These are phyloP conservation scores for Malurus elegans DNA, from an alignment of 2,113 vertebrate genomes.

Conservation along the genomic window DNA sequence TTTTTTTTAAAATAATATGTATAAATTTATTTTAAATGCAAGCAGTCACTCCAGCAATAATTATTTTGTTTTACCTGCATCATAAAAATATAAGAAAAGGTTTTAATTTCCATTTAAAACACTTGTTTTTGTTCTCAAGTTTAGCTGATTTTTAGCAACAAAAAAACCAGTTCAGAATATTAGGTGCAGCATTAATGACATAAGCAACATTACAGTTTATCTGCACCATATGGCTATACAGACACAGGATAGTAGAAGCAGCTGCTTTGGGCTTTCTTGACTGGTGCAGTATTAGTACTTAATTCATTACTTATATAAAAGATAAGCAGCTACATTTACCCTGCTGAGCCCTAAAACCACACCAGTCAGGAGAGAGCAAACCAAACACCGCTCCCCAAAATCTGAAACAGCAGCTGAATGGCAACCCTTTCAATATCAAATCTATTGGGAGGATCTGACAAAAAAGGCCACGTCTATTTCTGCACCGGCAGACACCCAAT, in stretches of 20 bases:
- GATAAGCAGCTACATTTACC: not conserved
- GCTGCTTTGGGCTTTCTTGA: not conserved
- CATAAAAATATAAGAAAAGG: constrained; percentile 47
- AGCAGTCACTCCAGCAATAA: constrained; percentile 68
- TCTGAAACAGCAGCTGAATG: not conserved
- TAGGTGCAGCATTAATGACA: not conserved
- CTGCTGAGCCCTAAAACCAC: not conserved
- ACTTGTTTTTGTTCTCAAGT: constrained; percentile 38
- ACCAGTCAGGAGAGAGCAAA: not conserved
- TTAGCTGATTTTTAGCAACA: constrained; percentile 35
- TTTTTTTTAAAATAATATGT: constrained; percentile 78
- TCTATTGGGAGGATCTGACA: constrained; percentile 14
- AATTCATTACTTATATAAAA: not conserved
- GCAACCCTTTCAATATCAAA: not conserved
- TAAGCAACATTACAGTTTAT: not conserved
- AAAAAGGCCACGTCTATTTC: constrained; percentile 27
- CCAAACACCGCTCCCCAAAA: not conserved
- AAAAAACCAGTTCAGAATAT: not conserved
- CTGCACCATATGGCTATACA: not conserved
- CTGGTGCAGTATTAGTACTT: not conserved
- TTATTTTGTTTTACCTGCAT: constrained; percentile 73
- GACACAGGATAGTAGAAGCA: not conserved
- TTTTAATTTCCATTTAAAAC: constrained; percentile 47
- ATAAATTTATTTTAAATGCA: constrained; percentile 79
- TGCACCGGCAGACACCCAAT: constrained; percentile 1